Base-by-base conservation (phyloP, 2,888 invertebrate species). In the Patella pellucida region DNA sequence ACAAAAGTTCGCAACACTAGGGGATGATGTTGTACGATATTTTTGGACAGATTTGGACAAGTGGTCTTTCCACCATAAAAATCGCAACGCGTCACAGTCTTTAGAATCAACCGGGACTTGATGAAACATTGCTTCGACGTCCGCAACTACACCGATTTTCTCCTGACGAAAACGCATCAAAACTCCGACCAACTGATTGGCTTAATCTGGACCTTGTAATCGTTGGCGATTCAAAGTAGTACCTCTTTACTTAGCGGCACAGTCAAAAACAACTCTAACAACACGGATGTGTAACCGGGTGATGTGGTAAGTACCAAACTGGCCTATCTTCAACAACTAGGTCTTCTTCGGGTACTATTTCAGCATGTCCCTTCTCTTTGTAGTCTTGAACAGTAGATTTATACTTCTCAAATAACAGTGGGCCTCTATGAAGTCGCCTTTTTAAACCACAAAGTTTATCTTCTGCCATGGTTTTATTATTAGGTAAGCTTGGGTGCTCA, bases 111-210 rank as follows among this genome's bases (percentile, higher is more conserved):
- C 81, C 11, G 16, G 16, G 50, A 79, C 79, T 51, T 80, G 80
- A 52, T 79, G 70, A 52, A 78, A 82, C 79, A 80, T 80, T 3
- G 72, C 19, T 69, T 78, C 76, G 12, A 81, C 73, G 52, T 81
- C 81, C 15, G 76, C 79, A 70, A 72, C 74, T 15, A 83, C 12
- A 2, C 80, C 79, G 4, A 82, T 51, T 15, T 68, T 69, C 27
- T 79, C 77, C 68, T 77, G 16, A 62, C 81, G 69, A 51, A 83
- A 83, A n/a, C 83, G 52, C 23, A 76, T 74, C 1, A 83, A 68
- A 19, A 83, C 82, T n/a, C 80, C 78, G 27, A 80, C n/a, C 1
- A 82, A 68, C n/a, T 16, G 69, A 71, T 82, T 82, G 5, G 79
- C 79, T n/a, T 81, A 56, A 54, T 82, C 78, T 23, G 82, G 81